Evolutionary conservation across 1,140 invertebrate species (phyloP).

Genomic region (Euwallacea fornicatus): DNA sequence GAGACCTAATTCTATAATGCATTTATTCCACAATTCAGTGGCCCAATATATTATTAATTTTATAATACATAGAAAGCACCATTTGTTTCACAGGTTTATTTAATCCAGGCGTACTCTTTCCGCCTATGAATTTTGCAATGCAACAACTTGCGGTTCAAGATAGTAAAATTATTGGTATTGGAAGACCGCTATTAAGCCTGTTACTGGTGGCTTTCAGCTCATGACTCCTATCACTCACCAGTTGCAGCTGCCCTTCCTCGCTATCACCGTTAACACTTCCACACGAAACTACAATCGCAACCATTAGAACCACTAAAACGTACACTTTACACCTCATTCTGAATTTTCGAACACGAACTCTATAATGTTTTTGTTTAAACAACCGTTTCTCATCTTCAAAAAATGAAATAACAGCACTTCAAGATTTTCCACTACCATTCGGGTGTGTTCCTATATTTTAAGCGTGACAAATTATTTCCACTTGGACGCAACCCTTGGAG

Average conservation of each 20-base stretch:
- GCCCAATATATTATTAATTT: too few species aligned
- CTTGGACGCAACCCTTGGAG: constrained; percentile 38
- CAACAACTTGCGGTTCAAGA: too few species aligned
- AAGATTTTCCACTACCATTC: constrained; percentile 6
- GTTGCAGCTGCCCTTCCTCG: not conserved
- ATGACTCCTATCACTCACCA: not conserved
- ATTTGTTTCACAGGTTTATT: too few species aligned
- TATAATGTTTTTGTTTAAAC: not conserved
- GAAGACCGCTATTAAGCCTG: not conserved
- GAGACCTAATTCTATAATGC: too few species aligned
- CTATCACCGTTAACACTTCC: not conserved
- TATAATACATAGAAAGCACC: too few species aligned
- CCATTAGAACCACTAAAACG: not conserved
- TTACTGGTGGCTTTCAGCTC: not conserved
- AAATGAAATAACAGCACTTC: constrained; percentile 21
- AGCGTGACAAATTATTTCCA: constrained; percentile 53
- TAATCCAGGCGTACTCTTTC: too few species aligned
- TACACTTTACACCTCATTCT: not conserved
- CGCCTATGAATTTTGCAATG: too few species aligned
- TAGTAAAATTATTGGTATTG: too few species aligned
- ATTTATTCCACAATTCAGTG: too few species aligned
- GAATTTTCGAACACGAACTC: not conserved
- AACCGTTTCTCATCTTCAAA: constrained; percentile 32
- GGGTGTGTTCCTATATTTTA: constrained; percentile 18
- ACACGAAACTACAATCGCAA: not conserved